Base-by-base conservation (phyloP, 2,888 invertebrate genomes). In the Parnassius orleans region DNA sequence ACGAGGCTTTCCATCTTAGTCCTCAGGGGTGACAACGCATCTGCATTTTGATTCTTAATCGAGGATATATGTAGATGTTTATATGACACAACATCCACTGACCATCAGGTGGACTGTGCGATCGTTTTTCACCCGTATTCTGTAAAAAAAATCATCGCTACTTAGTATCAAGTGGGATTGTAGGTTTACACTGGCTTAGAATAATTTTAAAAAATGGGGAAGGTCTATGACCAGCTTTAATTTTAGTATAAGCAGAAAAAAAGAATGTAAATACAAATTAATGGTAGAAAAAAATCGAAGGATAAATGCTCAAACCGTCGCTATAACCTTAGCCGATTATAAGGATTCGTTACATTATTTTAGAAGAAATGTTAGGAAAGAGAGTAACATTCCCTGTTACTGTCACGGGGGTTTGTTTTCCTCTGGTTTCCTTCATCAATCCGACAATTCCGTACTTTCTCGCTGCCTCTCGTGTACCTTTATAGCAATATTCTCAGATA, bases 301-400 rank as follows among this genome's bases (percentile, higher is more conserved):
- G 15, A 10, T 15, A 58, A 57, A 12, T 48, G 53, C 62, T 57
- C 19, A n/a, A 11, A 14, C 33, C n/a, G 24, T 44, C 52, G 56
- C 50, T n/a, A 11, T 59, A 47, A 47, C 19, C 41, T 12, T 14
- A 19, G 15, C 54, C 41, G 44, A 52, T 67, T 61, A 68, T 69
- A 76, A 61, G 50, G 44, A 74, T 73, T 69, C 71, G 68, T 69
- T 71, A 72, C 74, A 74, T 76, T 78, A 79, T 78, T 74, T 73
- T 72, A 74, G 71, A 70, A 72, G 71, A 72, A 75, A 77, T 75
- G 76, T 73, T 70, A 66, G 72, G 65, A 61, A 66, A 66, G 65
- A 72, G 72, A 79, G 80, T 80, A 77, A 73, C 71, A 73, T 77
- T 76, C 72, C 69, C 64, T 76, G 80, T 77, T 76, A 72, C 73